Conservation (phyloP, 2,113 vertebrate species). For the Bagarius yarrelli region DNA sequence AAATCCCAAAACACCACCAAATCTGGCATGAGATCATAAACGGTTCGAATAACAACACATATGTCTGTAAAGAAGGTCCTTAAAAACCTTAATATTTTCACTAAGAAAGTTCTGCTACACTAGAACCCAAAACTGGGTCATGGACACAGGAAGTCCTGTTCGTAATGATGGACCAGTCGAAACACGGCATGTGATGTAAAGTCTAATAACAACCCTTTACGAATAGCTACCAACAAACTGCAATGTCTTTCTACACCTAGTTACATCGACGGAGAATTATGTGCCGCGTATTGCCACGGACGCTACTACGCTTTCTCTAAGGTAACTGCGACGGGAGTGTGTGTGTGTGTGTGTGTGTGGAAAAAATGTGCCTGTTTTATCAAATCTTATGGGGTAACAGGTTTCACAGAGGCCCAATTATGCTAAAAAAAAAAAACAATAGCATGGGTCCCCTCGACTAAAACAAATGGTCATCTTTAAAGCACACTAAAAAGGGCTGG, state of each 20-base stretch:
- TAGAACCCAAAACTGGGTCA: constrained; percentile 25
- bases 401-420: constrained; percentile 42
- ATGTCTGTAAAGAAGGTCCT: background rate
- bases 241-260: constrained; percentile 38
- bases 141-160: background rate
- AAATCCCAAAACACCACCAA: constrained; percentile 30
- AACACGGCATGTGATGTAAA: constrained; percentile 28
- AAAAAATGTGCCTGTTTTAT: constrained; percentile 12
- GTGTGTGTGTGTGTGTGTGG: constrained; percentile 2
- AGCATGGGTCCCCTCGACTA: constrained; percentile 37
- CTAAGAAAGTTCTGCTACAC: constrained; percentile 36
- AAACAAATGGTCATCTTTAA: constrained; percentile 48
- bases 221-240: constrained; percentile 17
- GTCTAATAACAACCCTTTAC: constrained; percentile 33
- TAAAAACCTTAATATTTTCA: constrained; percentile 7
- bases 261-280: constrained; percentile 33
- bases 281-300: constrained; percentile 39
- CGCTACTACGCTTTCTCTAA: constrained; percentile 44
- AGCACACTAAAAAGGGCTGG: constrained; percentile 49
- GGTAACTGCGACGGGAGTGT: constrained; percentile 21
- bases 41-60: background rate
- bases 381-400: constrained; percentile 26
- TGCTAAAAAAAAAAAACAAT: constrained; percentile 44
- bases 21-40: constrained; percentile 16
- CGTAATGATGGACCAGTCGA: background rate